These are phyloP conservation scores for Chrysogorgia sp. DNA, from an alignment of 92 coral and sea anemone species.

Conservation along the genomic window DNA sequence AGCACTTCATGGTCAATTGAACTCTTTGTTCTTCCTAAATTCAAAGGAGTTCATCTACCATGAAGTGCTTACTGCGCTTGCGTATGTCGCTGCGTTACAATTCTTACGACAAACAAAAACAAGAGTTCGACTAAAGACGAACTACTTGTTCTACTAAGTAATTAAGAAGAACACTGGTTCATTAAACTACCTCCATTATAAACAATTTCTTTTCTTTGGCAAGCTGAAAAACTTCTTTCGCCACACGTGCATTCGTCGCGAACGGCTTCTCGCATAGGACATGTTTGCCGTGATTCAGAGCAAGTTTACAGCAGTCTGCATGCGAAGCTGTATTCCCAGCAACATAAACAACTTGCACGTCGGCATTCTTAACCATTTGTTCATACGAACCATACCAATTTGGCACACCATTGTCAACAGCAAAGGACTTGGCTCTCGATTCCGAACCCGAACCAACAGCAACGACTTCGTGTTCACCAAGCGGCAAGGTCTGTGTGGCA, in stretches of 20 bases:
- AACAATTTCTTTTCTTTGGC: slow-evolving; percentile 80
- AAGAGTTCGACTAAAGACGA: too few species aligned
- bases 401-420: slow-evolving; percentile 61
- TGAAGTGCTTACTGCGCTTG: too few species aligned
- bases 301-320: slow-evolving; percentile 68
- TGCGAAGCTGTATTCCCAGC: slow-evolving; percentile 69
- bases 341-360: slow-evolving; percentile 79
- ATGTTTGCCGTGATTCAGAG: slow-evolving; percentile 87
- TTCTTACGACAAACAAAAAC: too few species aligned
- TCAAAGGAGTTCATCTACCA: too few species aligned
- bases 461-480: slow-evolving; percentile 70
- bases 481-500: slow-evolving; percentile 79
- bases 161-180: too few species aligned
- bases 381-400: slow-evolving; percentile 89
- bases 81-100: too few species aligned
- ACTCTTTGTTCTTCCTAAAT: too few species aligned
- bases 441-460: slow-evolving; percentile 79
- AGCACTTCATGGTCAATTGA: too few species aligned
- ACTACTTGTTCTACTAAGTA: too few species aligned
- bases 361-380: slow-evolving; percentile 65
- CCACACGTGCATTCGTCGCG: slow-evolving; percentile 75
- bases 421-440: slow-evolving; percentile 71
- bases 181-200: slow-evolving; percentile 73
- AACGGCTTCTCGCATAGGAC: slow-evolving; percentile 92
- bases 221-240: slow-evolving; percentile 67